Percentiles rank a stretch among this genome's conserved stretches.
These are phyloP conservation scores for Paramisgurnus dabryanus DNA, from an alignment of 2,113 vertebrate species.

Conservation along the genomic window DNA sequence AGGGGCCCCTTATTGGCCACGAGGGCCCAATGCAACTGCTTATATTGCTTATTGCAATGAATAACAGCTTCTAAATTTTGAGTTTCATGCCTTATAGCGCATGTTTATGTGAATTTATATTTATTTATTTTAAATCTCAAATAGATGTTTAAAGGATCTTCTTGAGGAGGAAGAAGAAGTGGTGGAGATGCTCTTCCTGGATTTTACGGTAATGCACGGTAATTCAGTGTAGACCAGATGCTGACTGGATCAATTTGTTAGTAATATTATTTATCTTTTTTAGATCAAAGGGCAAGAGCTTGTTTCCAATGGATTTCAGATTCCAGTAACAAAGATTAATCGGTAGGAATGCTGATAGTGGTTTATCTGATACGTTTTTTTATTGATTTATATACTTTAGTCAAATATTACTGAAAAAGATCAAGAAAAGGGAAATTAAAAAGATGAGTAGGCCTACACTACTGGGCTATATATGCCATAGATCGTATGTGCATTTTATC, in stretches of 20 bases:
- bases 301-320: conserved; percentile 66
- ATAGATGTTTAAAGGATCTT: conserved; percentile 58
- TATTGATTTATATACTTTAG: neutral
- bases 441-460: too few species aligned
- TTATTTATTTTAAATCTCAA: neutral
- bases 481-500: too few species aligned
- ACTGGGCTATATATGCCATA: too few species aligned
- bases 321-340: conserved; percentile 67
- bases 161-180: conserved; percentile 61
- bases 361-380: too few species aligned
- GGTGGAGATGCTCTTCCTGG: conserved; percentile 44
- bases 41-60: too few species aligned
- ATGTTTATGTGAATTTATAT: neutral
- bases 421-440: too few species aligned
- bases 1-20: too few species aligned
- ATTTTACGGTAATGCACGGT: conserved; percentile 67
- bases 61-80: too few species aligned
- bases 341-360: neutral
- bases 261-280: neutral
- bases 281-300: conserved; percentile 61
- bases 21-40: too few species aligned
- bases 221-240: neutral
- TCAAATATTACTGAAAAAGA: neutral
- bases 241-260: neutral
- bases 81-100: neutral